phyloP scores from a whole-genome alignment of 2,888 invertebrate species.

The Trypoxylon attenuatum region DNA sequence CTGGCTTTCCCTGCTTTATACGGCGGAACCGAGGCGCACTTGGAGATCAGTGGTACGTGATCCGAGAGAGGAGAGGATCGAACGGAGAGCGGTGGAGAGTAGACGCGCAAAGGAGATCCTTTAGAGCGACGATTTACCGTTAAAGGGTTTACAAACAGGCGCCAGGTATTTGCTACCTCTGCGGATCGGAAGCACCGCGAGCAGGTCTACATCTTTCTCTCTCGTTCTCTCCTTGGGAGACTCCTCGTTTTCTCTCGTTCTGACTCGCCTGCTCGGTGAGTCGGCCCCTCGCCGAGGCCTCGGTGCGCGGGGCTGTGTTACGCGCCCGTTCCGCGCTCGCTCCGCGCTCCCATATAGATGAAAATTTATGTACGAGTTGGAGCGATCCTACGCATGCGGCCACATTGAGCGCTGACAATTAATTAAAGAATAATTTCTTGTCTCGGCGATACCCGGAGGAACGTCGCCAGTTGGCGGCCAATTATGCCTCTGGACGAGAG shows the following conservation, averaged over 20 bases:
- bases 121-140: conserved; percentile 46
- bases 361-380: conserved; percentile 56
- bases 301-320: conserved; percentile 18
- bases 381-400: conserved; percentile 56
- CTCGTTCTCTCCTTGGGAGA: neutral
- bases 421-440: conserved; percentile 75
- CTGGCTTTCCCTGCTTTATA: conserved; percentile 35
- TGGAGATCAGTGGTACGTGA: conserved; percentile 15
- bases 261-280: conserved; percentile 3
- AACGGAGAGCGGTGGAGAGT: conserved; percentile 3
- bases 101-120: conserved; percentile 40
- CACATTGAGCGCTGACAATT: conserved; percentile 70
- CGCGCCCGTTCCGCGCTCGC: conserved; percentile 20
- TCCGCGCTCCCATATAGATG: conserved; percentile 56
- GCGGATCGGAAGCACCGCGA: conserved; percentile 44
- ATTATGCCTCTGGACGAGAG: conserved; percentile 71
- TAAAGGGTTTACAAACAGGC: conserved; percentile 56
- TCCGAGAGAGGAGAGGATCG: neutral
- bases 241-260: conserved; percentile 2
- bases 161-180: conserved; percentile 54
- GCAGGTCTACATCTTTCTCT: conserved; percentile 1
- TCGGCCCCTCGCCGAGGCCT: conserved; percentile 7
- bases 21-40: conserved; percentile 7
- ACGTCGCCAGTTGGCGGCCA: conserved; percentile 72
- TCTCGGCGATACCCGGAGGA: conserved; percentile 68